Evolutionary conservation across 2,797 vertebrate species (phyloP), one percentile per base, ranked within the genome.

Genomic region (Molothrus aeneus): DNA sequence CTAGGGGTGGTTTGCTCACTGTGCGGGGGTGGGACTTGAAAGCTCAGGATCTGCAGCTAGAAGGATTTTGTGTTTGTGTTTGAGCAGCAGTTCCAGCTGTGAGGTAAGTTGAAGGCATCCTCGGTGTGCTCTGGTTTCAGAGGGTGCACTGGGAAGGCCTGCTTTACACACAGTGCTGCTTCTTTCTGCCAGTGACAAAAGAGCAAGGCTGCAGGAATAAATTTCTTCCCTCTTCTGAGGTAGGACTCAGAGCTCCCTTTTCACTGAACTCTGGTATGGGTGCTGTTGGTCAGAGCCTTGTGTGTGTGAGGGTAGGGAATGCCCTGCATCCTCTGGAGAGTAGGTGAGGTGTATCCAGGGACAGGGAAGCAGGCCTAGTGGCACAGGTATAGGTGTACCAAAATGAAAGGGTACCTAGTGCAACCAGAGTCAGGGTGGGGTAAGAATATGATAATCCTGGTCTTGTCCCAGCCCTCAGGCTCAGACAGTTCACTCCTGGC

Each of bases 121-220:
- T 54, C 0, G 0, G 16, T 16, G 56, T 1, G 7, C 60, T 70
- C 59, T 13, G 7, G 0, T 68, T 71, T 56, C 31, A 9, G 51
- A 61, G 56, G 25, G 42, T n/a, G 36, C 38, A 1, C 31, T 13
- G 65, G 71, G 34, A 78, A 71, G 34, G 43, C 38, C 43, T 60
- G 40, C 69, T 73, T 50, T 63, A 25, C 16, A 31, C 24, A 3
- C 2, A 8, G 18, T 10, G 45, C 21, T 72, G 25, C 51, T 65
- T 47, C 80, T 42, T 69, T 47, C 80, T 42, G 71, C 42, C 0
- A 0, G 2, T 0, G 5, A 42, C 48, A 7, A 29, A 65, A 48
- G 43, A 51, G 45, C n/a, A 40, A 70, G 31, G 43, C 77, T 90
- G 80, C 65, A 21, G 70, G 50, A 73, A 19, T 0, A 0, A 10